A percentile compares a stretch with the other conserved stretches of the same genome.
Conservation (phyloP, 2,113 vertebrate species). For the Cygnus buccinator region DNA sequence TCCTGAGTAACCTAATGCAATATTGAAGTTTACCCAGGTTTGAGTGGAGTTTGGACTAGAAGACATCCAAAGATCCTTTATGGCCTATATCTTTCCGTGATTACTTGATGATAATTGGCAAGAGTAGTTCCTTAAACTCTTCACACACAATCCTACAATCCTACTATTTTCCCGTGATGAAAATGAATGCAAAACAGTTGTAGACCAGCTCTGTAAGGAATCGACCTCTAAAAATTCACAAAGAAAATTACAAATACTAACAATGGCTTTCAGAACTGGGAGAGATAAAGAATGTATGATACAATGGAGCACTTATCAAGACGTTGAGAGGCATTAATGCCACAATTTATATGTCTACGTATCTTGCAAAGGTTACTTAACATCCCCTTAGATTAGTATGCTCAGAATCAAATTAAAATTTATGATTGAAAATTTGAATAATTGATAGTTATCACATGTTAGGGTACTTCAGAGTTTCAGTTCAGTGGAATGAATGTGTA, state of each 20-base stretch:
- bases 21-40: not conserved
- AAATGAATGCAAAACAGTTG: not conserved
- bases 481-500: conserved; percentile 47
- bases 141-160: not conserved
- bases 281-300: not conserved
- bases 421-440: conserved; percentile 72
- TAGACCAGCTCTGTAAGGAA: not conserved
- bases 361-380: conserved; percentile 68
- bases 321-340: conserved; percentile 56
- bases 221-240: not conserved
- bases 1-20: not conserved
- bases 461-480: conserved; percentile 42
- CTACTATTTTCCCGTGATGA: not conserved
- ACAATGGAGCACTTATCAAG: conserved; percentile 34
- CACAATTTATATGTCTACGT: conserved; percentile 65
- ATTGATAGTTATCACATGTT: conserved; percentile 65
- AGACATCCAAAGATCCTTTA: not conserved
- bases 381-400: conserved; percentile 67
- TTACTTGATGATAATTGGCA: not conserved
- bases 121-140: not conserved
- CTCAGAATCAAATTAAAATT: conserved; percentile 71
- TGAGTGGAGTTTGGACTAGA: not conserved
- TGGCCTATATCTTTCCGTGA: not conserved
- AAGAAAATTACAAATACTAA: not conserved
- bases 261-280: not conserved